These are phyloP conservation scores for Aythya fuligula DNA, from an alignment of 2,797 vertebrate genomes.

Conservation along the genomic window DNA sequence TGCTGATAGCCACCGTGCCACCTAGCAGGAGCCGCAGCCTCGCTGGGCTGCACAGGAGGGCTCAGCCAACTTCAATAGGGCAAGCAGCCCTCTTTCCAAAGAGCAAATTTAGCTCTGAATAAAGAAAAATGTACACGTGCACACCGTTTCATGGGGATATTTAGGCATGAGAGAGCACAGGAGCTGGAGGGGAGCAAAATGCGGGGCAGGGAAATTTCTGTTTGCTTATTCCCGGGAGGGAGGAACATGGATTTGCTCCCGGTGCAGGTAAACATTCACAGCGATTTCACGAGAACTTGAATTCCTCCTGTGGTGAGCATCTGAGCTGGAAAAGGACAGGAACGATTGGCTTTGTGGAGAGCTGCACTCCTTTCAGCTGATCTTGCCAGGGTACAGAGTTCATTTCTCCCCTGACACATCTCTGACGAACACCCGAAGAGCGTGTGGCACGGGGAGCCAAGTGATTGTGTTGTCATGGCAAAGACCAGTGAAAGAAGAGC, in stretches of 20 bases:
- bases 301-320: not conserved
- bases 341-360: not conserved
- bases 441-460: constrained; percentile 10
- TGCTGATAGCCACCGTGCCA: not conserved
- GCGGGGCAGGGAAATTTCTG: not conserved
- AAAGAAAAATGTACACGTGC: not conserved
- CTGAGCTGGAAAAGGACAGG: constrained; percentile 12
- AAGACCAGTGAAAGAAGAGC: constrained; percentile 43
- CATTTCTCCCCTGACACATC: constrained; percentile 50
- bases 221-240: not conserved
- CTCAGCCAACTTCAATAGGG: not conserved
- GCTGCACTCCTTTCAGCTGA: not conserved
- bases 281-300: not conserved
- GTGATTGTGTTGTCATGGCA: constrained; percentile 65
- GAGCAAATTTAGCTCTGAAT: not conserved
- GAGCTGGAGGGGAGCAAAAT: not conserved
- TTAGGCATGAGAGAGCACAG: not conserved
- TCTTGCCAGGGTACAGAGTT: constrained; percentile 1
- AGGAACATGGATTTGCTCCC: not conserved
- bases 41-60: not conserved
- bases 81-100: not conserved
- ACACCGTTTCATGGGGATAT: not conserved
- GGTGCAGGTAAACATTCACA: not conserved
- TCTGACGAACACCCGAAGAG: constrained; percentile 12
- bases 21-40: not conserved